phyloP scores from a whole-genome alignment of 2,888 invertebrate genomes.

The Drosophila peninsularis region DNA sequence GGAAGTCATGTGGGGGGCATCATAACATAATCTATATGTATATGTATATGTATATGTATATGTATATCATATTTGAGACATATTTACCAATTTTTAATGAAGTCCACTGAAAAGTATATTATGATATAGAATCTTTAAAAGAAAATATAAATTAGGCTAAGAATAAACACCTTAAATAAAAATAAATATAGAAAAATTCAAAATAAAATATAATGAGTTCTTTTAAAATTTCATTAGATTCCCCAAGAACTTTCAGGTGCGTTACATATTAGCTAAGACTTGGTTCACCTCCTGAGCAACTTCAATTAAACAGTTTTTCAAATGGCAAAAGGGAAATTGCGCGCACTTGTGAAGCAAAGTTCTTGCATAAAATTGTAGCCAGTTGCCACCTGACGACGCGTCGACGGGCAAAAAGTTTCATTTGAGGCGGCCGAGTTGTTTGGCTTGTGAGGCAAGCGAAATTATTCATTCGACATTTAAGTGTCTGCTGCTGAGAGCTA shows the following conservation, averaged over 20 bases:
- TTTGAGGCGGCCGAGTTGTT: conserved; percentile 21
- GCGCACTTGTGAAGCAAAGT: conserved; percentile 50
- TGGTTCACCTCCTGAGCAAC: conserved; percentile 14
- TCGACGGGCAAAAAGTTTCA: conserved; percentile 61
- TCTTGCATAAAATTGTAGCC: conserved; percentile 48
- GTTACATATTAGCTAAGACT: neutral
- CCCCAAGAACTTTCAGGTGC: neutral
- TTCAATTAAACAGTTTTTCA: conserved; percentile 48
- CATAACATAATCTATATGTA: no score
- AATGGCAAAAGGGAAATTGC: conserved; percentile 43
- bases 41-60: no score
- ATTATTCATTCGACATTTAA: conserved; percentile 78
- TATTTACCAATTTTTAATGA: no score
- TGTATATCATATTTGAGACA: no score
- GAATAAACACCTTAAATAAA: no score
- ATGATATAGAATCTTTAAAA: no score
- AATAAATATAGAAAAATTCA: no score
- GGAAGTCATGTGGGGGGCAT: neutral
- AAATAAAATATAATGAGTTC: neutral
- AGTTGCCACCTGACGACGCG: conserved; percentile 38
- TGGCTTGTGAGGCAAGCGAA: conserved; percentile 63
- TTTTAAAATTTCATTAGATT: neutral
- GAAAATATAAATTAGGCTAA: no score
- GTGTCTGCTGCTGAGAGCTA: conserved; percentile 63
- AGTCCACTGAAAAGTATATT: no score